phyloP scores from a whole-genome alignment of 2,797 vertebrate genomes.

The Iguana delicatissima region DNA sequence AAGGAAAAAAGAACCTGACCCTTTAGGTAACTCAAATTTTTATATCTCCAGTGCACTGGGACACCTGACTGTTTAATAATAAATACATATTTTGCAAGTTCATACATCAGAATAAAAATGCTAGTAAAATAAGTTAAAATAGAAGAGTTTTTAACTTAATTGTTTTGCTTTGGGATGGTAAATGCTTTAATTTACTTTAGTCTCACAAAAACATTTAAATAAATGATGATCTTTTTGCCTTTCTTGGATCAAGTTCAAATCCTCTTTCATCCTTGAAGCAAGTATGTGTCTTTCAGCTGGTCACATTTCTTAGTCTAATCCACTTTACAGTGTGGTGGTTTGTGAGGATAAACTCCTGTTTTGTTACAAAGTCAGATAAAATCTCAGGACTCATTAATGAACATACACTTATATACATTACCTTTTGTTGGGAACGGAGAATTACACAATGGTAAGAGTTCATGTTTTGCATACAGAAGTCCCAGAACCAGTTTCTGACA shows the following conservation, averaged over 20 bases:
- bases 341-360: background rate
- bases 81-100: background rate
- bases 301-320: background rate
- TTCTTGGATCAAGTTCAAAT: background rate
- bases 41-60: constrained; percentile 9
- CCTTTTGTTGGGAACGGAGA: background rate
- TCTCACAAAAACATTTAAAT: background rate
- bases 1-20: constrained; percentile 26
- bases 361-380: background rate
- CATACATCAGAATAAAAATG: constrained; percentile 30
- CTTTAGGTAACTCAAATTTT: constrained; percentile 40
- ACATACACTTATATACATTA: background rate
- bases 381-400: background rate
- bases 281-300: background rate
- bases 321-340: background rate
- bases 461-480: background rate
- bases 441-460: background rate
- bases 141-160: background rate
- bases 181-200: background rate
- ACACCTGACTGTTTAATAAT: constrained; percentile 54
- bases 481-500: background rate
- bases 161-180: background rate
- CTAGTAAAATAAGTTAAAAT: constrained; percentile 42
- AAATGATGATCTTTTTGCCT: too few species aligned
- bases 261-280: background rate